Conservation (phyloP, 1,140 invertebrate genomes). For the Ceratosolen solmsi region DNA sequence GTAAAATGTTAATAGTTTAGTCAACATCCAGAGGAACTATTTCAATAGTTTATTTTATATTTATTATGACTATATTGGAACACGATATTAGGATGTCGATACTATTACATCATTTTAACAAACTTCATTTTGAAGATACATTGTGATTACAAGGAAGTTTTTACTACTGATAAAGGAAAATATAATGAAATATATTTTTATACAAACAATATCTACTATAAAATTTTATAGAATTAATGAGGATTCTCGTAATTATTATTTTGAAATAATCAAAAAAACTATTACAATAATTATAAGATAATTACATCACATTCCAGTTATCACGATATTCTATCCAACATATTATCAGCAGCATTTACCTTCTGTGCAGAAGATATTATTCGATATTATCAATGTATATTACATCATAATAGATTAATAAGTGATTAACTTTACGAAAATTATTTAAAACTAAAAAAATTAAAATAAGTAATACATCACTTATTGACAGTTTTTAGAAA, state of each 20-base stretch:
- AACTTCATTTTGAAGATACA: no score
- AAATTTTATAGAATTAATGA: background rate
- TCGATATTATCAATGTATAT: background rate
- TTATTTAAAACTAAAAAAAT: background rate
- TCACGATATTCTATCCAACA: background rate
- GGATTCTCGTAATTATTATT: background rate
- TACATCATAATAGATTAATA: background rate
- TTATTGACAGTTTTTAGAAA: background rate
- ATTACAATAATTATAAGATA: constrained; percentile 2
- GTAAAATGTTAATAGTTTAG: background rate
- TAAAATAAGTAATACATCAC: background rate
- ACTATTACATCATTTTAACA: background rate
- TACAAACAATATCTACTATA: background rate
- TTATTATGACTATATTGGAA: background rate
- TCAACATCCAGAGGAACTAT: background rate
- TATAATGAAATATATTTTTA: background rate
- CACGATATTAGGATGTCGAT: background rate
- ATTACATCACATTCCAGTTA: background rate
- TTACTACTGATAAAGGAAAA: background rate
- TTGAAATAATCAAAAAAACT: background rate
- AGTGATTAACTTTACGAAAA: background rate
- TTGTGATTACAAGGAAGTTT: background rate
- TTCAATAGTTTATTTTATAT: background rate
- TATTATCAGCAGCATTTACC: constrained; percentile 1
- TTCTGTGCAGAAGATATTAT: background rate